Evolutionary conservation across 2,888 invertebrate species (phyloP).

Genomic region (Phortica okadai): DNA sequence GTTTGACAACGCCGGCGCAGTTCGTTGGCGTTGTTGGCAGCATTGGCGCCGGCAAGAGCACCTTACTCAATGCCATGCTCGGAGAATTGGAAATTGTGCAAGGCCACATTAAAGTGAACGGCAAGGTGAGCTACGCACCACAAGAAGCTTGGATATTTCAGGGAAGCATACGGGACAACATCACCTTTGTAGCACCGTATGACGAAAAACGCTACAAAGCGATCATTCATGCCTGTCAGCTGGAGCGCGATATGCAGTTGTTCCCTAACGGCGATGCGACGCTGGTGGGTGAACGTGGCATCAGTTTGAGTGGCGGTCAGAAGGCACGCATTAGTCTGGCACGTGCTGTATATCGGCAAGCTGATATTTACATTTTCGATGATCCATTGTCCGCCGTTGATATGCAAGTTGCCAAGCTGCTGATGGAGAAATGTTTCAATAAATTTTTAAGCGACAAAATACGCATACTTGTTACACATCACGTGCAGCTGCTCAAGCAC

Average conservation of each 20-base stretch:
- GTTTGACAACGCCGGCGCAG: conserved; percentile 43
- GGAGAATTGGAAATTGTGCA: conserved; percentile 81
- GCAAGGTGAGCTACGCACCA: conserved; percentile 84
- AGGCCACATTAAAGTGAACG: conserved; percentile 81
- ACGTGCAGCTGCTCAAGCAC: conserved; percentile 80
- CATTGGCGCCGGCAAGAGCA: conserved; percentile 87
- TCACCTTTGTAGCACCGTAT: conserved; percentile 87
- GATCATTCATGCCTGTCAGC: conserved; percentile 80
- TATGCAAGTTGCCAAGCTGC: conserved; percentile 84
- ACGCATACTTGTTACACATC: conserved; percentile 84
- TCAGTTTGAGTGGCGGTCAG: conserved; percentile 85
- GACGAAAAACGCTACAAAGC: conserved; percentile 78
- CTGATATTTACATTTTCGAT: conserved; percentile 86
- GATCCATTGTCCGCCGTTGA: conserved; percentile 88
- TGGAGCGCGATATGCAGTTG: conserved; percentile 81
- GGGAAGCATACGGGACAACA: conserved; percentile 91
- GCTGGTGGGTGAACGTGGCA: conserved; percentile 82
- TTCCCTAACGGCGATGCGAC: conserved; percentile 78
- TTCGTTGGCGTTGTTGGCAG: conserved; percentile 81
- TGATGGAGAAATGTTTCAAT: conserved; percentile 84
- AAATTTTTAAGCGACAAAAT: conserved; percentile 80
- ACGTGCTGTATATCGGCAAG: conserved; percentile 83
- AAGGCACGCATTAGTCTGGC: conserved; percentile 86
- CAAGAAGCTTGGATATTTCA: conserved; percentile 90
- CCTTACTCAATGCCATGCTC: conserved; percentile 83